These are phyloP conservation scores for Aplysia californica DNA, from an alignment of 1,140 invertebrate genomes.

Conservation along the genomic window DNA sequence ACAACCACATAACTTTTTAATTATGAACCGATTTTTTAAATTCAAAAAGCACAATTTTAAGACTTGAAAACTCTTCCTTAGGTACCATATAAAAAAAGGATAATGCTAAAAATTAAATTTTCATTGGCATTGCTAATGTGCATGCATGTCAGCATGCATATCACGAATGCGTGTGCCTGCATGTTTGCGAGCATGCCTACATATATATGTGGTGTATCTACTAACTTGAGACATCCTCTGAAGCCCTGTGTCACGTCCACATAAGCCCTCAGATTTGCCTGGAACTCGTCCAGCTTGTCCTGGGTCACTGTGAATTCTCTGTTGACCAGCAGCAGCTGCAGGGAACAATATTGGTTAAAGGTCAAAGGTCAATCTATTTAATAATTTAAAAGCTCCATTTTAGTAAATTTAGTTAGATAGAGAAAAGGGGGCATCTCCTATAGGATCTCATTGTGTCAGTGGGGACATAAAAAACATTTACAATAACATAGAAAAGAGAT, in stretches of 20 bases:
- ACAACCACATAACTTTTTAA: too few species aligned
- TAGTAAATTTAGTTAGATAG: too few species aligned
- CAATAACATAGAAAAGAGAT: too few species aligned
- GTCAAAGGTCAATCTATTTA: too few species aligned
- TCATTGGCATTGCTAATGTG: background rate
- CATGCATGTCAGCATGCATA: background rate
- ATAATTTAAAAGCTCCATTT: too few species aligned
- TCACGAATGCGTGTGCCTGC: background rate
- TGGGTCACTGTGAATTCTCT: constrained; percentile 42
- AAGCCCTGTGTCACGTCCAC: constrained; percentile 51
- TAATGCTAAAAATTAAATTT: background rate
- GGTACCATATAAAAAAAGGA: background rate
- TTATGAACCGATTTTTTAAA: too few species aligned
- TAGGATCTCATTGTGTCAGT: too few species aligned
- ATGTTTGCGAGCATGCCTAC: background rate
- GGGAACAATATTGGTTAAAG: background rate
- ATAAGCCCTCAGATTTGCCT: constrained; percentile 39
- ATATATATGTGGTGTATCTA: background rate
- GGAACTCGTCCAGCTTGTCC: constrained; percentile 43
- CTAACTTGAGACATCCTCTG: constrained; percentile 50
- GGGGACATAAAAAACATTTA: too few species aligned
- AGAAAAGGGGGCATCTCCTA: too few species aligned
- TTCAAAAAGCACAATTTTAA: too few species aligned
- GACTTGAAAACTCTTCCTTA: background rate
- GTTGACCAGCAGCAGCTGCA: constrained; percentile 48